Base-by-base conservation (phyloP, 2,888 invertebrate genomes). In the Uropetala carovei region DNA sequence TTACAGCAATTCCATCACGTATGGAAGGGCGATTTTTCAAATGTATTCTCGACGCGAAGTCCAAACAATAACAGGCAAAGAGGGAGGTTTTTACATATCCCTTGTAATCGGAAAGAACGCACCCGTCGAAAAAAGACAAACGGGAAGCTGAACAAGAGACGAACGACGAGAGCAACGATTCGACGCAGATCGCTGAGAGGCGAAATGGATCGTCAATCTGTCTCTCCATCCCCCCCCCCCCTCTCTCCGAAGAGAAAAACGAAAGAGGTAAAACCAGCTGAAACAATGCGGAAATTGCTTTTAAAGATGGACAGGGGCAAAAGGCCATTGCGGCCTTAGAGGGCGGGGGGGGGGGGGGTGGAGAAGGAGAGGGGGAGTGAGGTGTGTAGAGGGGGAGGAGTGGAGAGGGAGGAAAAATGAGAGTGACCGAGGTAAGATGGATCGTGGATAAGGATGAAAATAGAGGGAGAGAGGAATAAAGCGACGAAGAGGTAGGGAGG, bases 241-340 rank as follows among this genome's bases (percentile, higher is more conserved):
- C 43, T 43, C 43, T 43, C 43, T 43, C 43, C 43, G 43, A 5
- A 16, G 75, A 27, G 75, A 22, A 27, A 22, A 18, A 27, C 27
- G 75, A 75, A 75, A 75, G 75, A 75, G 75, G 75, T 75, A 75
- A 75, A 75, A 75, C 75, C 75, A 75, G 75, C 22, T 75, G 75
- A 75, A 75, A 75, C 75, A 75, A 75, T 75, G 75, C 75, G 75
- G 75, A 75, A 75, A 75, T 75, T 75, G 75, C 22, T 22, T n/a
- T n/a, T 8, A 27, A 75, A 75, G 75, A 75, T 18, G 75, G 75
- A 27, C 75, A 75, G 75, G 27, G 75, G 75, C 68, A 68, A 68
- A 22, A 68, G 68, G 68, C 75, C 27, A 27, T 27, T 4, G 75
- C 43, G 43, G 43, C 43, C 43, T 1, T 43, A 43, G 27, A 27